Base-by-base conservation (phyloP, 1,140 invertebrate species). In the Papilio glaucus region DNA sequence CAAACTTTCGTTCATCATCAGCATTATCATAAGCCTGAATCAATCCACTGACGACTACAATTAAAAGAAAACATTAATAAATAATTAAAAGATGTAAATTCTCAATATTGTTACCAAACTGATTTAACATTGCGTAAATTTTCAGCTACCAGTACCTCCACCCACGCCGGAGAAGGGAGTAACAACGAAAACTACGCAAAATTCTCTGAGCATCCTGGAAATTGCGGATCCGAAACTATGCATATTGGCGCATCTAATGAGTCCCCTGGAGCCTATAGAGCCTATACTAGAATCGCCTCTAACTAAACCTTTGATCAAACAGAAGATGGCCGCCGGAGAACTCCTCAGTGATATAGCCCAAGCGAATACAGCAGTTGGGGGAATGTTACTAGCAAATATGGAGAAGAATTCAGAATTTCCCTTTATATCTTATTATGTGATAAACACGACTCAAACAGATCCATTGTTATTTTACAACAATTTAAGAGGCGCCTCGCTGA, bases 401-500 rank as follows among this genome's bases (percentile, higher is more conserved):
- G 97, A 98, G 85, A 96, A 96, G 85, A 96, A 97, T 87, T 97
- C 97, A 57, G 97, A 98, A 81, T 98, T 98, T 86, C 97, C 97
- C 4, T 98, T 98, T 93, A 98, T 98, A 92, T 95, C 97, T 0
- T 97, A 98, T 84, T 98, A 98, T 91, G 94, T 98, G 78, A 97
- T 98, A 89, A 98, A 98, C 85, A 97, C 96, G 29, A 95, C 95
- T 70, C 96, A 96, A 88, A 97, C 96, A 33, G 97, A 98, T 93
- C 97, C 97, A 39, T 94, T 95, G 72, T 95, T 96, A 69, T 98
- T 98, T 93, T 97, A 97, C 89, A 96, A 96, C 84, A 96, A 96
- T 78, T 95, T 97, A 77, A 95, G 97, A 83, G 95, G 96, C 82
- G 96, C 96, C 72, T 96, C 96, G 33, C 88, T 97, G 78, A 95